phyloP scores from a whole-genome alignment of 2,113 vertebrate genomes.

The Takifugu bimaculatus region DNA sequence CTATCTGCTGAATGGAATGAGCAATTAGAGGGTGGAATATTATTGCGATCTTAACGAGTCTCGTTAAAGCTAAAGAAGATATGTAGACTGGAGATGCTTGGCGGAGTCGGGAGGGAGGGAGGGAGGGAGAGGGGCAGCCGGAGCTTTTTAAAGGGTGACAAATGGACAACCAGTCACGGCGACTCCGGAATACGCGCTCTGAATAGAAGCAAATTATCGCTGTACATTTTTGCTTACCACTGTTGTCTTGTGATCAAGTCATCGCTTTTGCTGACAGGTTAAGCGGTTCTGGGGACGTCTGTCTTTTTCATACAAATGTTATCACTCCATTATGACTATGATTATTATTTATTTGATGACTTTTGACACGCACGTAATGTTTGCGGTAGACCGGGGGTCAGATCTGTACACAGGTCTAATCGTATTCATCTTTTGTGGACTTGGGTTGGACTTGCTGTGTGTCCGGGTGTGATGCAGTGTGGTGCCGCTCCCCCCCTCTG shows the following conservation, averaged over 20 bases:
- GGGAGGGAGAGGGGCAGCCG: conserved; percentile 62
- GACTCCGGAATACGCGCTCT: conserved; percentile 79
- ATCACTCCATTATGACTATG: conserved; percentile 6
- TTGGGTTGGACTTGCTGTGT: conserved; percentile 21
- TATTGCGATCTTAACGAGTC: conserved; percentile 88
- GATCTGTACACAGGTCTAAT: background rate
- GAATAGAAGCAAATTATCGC: conserved; percentile 77
- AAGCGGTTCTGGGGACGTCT: conserved; percentile 4
- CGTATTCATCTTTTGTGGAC: conserved; percentile 18
- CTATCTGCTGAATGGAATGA: conserved; percentile 90
- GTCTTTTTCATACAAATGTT: conserved; percentile 1
- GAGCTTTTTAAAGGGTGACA: conserved; percentile 74
- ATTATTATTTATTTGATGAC: background rate
- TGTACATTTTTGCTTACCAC: conserved; percentile 75
- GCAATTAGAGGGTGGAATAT: conserved; percentile 91
- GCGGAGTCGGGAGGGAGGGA: conserved; percentile 43
- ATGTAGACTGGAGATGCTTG: conserved; percentile 75
- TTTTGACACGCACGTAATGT: background rate
- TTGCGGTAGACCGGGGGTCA: background rate
- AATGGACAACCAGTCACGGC: conserved; percentile 78
- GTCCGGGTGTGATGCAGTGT: conserved; percentile 30
- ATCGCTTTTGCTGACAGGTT: conserved; percentile 31
- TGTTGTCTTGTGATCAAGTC: conserved; percentile 12
- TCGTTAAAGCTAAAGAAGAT: conserved; percentile 82
- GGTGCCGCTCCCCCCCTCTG: conserved; percentile 44